Base-by-base conservation (phyloP, 2,113 vertebrate genomes). In the Melanotaenia duboulayi region DNA sequence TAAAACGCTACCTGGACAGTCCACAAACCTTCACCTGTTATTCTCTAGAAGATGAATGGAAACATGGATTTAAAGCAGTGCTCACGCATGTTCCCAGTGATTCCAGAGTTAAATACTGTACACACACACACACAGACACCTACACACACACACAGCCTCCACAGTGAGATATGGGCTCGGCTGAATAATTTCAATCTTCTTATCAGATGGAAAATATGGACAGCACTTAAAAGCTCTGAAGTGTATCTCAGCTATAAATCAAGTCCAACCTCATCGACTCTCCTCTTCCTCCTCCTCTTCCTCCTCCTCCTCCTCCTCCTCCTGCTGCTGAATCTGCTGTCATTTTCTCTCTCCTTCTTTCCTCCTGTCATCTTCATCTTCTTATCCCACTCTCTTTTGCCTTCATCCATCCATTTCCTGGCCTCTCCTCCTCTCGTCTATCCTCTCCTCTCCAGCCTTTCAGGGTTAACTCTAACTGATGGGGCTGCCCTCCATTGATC, bases 191-290 rank as follows among this genome's bases (percentile, higher is more conserved):
- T 86, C 87, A 83, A 76, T 87, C 81, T 78, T 85, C 63, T 89
- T 83, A 84, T 86, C 81, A 82, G 86, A 89, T 84, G 80, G 83
- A 86, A 91, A 91, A 90, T 89, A 87, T 87, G 82, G 84, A 87
- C 84, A 67, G 72, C 80, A 71, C 85, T 90, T 89, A 87, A 88
- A 86, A 72, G 79, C 87, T 85, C 84, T 84, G 81, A 85, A 88
- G 86, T 90, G 86, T 71, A 84, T 86, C 82, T 48, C 75, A 52
- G 80, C 67, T 65, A 85, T 89, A 90, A 88, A 90, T 90, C 89
- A 85, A 81, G 61, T 84, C 66, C 71, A 63, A 6, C 71, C 56
- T 52, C 78, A 81, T 79, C 49, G 65, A 64, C 40, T 52, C 80
- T 22, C 32, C 65, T 58, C 22, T 9, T 23, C 37, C n/a, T 55